A percentile compares a stretch with the other conserved stretches of the same genome.
phyloP scores from a whole-genome alignment of 2,888 invertebrate species.

The Xestobium rufovillosum region DNA sequence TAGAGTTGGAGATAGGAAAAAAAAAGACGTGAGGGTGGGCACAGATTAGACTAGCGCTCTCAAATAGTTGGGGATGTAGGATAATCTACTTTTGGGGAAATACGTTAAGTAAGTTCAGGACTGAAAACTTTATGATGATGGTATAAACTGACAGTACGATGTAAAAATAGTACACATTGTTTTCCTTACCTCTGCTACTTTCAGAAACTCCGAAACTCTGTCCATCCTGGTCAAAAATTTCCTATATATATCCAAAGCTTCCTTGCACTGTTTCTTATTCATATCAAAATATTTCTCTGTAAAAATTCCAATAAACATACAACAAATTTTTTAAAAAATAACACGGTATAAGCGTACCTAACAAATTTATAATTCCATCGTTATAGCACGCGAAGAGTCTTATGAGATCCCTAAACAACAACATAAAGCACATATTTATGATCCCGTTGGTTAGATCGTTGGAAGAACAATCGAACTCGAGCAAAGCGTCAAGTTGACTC shows the following conservation, averaged over 20 bases:
- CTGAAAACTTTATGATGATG: too few species aligned
- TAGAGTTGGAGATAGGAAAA: too few species aligned
- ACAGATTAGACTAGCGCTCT: too few species aligned
- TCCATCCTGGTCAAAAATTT: constrained; percentile 98
- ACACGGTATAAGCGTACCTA: constrained; percentile 52
- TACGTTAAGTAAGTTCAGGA: too few species aligned
- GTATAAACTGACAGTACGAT: background rate
- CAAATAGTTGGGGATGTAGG: too few species aligned
- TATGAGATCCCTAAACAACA: constrained; percentile 77
- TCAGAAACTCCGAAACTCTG: constrained; percentile 94
- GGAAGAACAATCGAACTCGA: constrained; percentile 96
- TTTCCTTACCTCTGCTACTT: constrained; percentile 61
- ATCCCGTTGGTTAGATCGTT: constrained; percentile 95
- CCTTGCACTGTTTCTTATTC: constrained; percentile 98
- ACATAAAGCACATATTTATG: constrained; percentile 76
- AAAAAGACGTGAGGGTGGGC: too few species aligned
- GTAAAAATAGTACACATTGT: constrained; percentile 6
- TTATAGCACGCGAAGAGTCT: constrained; percentile 98
- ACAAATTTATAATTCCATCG: constrained; percentile 96
- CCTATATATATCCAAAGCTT: constrained; percentile 97
- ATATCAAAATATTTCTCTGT: constrained; percentile 98
- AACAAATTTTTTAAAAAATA: background rate
- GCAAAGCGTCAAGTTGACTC: constrained; percentile 86
- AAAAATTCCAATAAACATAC: constrained; percentile 19
- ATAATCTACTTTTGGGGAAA: too few species aligned